These are phyloP conservation scores for Lindbergichthys nudifrons DNA, from an alignment of 2,797 vertebrate genomes.

Conservation along the genomic window DNA sequence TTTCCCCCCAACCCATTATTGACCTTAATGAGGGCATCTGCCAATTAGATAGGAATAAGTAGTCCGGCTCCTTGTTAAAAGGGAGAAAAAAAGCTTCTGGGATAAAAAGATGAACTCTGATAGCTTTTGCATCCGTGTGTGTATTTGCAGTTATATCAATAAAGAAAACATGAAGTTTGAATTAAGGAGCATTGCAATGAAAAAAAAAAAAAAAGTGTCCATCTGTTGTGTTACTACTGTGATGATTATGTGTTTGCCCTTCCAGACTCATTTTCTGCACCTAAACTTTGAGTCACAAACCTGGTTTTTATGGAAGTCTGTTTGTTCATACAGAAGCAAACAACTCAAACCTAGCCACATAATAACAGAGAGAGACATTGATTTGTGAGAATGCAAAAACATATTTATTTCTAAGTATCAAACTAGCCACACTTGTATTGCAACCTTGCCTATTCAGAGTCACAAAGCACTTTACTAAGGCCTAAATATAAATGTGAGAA, in stretches of 20 bases:
- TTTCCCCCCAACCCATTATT: not conserved
- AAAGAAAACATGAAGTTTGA: not conserved
- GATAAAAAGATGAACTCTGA: not conserved
- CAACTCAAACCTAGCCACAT: not conserved
- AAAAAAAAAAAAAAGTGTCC: not conserved
- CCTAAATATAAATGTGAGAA: not conserved
- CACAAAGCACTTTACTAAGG: not conserved
- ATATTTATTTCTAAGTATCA: not conserved
- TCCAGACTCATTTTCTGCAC: not conserved
- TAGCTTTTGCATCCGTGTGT: not conserved
- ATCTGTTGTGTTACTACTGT: not conserved
- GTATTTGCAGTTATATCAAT: not conserved
- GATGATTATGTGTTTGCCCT: not conserved
- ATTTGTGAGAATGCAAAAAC: not conserved
- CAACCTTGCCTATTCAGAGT: not conserved
- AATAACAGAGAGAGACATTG: not conserved
- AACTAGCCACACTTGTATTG: not conserved
- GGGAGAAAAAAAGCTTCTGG: not conserved
- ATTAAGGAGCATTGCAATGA: not conserved
- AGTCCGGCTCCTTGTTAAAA: not conserved
- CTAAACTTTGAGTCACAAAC: not conserved
- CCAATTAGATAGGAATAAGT: conserved; percentile 1
- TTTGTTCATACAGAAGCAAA: not conserved
- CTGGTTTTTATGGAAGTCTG: not conserved
- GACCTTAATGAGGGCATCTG: conserved; percentile 17